Base-by-base conservation (phyloP, 2,797 vertebrate genomes). In the Hippocampus kuda region DNA sequence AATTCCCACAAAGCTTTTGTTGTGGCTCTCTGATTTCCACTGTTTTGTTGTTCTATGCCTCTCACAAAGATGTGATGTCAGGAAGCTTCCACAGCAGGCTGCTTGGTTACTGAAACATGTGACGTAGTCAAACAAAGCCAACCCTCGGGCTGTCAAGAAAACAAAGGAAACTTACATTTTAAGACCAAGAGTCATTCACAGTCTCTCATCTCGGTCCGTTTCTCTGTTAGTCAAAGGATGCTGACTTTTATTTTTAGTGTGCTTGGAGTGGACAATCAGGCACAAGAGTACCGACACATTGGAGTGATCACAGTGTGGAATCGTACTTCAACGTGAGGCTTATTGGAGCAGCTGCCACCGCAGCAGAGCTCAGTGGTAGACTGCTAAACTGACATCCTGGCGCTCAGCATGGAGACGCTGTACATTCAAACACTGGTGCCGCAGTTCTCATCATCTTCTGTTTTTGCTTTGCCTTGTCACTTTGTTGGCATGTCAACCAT, bases 401-500 rank as follows among this genome's bases (percentile, higher is more conserved):
- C 12, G 42, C 10, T 53, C n/a, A 8, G 20, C 34, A 12, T 63
- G 42, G 63, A 57, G 70, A 66, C 26, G 22, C 38, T n/a, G 9
- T 54, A 9, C 65, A 41, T 54, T 54, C 12, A 54, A 54, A 67
- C 65, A 54, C 48, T 66, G 15, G 16, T 66, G 46, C n/a, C 15
- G 8, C 51, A 63, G 61, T 22, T 34, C 65, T 70, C 51, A 66
- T 61, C 24, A 56, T 18, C 24, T 22, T 6, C 42, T 67, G 44
- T 66, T 57, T 68, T 44, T 34, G 49, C 26, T 56, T 63, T 41
- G 66, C 48, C 38, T 30, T 68, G 70, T 73, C 70, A 67, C 24
- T 4, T 34, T 18, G 77, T 79, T 79, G 83, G 74, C 81, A 85
- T 86, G 86, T 72, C 82, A 86, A 87, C 81, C 66, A 18, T 34